phyloP scores from a whole-genome alignment of 2,113 vertebrate species.

The Crotalus viridis region DNA sequence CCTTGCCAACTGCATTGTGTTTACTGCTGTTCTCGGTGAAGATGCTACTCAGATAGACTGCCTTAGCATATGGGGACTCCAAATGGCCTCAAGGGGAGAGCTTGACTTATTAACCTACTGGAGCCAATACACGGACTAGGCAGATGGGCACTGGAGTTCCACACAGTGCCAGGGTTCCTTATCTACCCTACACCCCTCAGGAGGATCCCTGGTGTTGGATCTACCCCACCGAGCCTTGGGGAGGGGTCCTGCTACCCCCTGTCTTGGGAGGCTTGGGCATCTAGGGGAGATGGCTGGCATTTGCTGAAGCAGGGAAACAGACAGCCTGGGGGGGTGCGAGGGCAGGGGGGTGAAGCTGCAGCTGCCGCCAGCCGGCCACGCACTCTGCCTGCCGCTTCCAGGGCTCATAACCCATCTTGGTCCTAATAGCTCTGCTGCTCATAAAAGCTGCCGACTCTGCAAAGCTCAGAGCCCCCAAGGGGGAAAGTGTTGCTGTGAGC shows the following conservation, averaged over 20 bases:
- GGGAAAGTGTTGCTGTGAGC: not conserved
- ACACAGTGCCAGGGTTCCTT: not conserved
- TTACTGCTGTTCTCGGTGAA: not conserved
- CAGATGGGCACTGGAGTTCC: not conserved
- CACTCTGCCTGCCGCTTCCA: not conserved
- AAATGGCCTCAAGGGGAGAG: not conserved
- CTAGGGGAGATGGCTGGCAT: not conserved
- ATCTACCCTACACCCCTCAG: not conserved
- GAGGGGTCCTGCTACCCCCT: not conserved
- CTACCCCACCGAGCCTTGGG: not conserved
- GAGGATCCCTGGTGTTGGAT: not conserved
- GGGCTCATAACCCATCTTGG: not conserved
- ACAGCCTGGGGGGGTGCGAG: fast-evolving
- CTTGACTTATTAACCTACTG: not conserved
- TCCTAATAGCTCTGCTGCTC: not conserved
- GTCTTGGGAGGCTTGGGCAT: not conserved
- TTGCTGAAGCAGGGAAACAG: not conserved
- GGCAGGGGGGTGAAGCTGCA: not conserved
- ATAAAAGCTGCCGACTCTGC: constrained; percentile 4
- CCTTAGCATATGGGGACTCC: not conserved
- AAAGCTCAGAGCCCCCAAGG: not conserved
- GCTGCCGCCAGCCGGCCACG: not conserved
- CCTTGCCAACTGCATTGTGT: constrained; percentile 44
- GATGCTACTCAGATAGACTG: not conserved
- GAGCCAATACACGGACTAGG: not conserved